Base-by-base conservation (phyloP, 2,797 vertebrate genomes). In the Acestrorhynchus altus region DNA sequence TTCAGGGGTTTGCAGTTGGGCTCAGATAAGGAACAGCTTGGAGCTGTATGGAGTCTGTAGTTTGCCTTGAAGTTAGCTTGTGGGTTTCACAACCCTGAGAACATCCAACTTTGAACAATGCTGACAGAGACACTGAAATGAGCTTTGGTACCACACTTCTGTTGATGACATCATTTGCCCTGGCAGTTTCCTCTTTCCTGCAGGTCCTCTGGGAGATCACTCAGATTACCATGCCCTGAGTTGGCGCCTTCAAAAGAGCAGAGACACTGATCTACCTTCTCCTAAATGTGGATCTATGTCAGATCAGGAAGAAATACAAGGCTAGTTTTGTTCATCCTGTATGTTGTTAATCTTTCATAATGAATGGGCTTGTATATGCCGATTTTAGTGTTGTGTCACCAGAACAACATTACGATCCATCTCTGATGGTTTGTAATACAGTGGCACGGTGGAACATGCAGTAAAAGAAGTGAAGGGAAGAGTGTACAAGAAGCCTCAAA, bases 161-260 rank as follows among this genome's bases (percentile, higher is more conserved):
- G 11, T 20, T 15, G 39, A 24, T 57, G 20, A 57, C 60, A 47
- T 78, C 60, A 65, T 26, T 13, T 35, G 18, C 39, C 0, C 22
- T 16, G 24, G 26, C 57, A 56, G 65, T n/a, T 78, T 72, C 26
- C 51, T 54, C 28, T 54, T 52, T 69, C 18, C 6, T 69, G 28
- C 10, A 18, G 5, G 31, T 54, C 18, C 31, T 40, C n/a, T 54
- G 67, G n/a, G 49, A 54, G 49, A 15, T 24, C 47, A 39, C 28
- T 56, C 28, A 54, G 49, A 52, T 28, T 13, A 54, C 31, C 28
- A 54, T 20, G n/a, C 51, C 24, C 31, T 39, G 67, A 39, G 28
- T 39, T 28, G n/a, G 47, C 47, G 22, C 47, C 26, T 51, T 52
- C 49, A 69, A 15, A 69, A 1, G 11, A 39, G 9, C 66, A 51